phyloP scores from a whole-genome alignment of 2,888 invertebrate genomes.

The Limnephilus auricula region DNA sequence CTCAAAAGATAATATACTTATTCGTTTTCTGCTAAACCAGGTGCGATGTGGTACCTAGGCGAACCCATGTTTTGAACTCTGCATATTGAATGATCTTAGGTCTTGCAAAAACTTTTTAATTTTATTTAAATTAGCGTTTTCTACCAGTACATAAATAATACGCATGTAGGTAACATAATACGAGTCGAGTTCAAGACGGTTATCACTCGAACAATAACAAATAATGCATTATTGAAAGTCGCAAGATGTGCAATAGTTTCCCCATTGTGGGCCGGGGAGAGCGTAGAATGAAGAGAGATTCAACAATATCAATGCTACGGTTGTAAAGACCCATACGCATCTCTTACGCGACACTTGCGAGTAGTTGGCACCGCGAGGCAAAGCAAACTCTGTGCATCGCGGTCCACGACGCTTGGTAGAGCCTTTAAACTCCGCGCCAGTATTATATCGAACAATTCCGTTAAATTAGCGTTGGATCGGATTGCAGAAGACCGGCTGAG shows the following conservation, averaged over 20 bases:
- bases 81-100: too few species aligned
- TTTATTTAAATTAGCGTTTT: background rate
- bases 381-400: background rate
- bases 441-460: background rate
- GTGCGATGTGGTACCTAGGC: too few species aligned
- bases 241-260: background rate
- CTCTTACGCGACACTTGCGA: background rate
- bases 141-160: background rate
- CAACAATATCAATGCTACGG: background rate
- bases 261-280: background rate
- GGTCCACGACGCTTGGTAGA: background rate
- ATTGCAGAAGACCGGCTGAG: conserved; percentile 32
- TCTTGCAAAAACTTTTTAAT: background rate
- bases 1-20: too few species aligned
- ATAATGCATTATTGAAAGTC: background rate
- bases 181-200: background rate
- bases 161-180: background rate
- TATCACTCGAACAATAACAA: background rate
- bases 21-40: too few species aligned
- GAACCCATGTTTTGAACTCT: too few species aligned
- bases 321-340: conserved; percentile 9
- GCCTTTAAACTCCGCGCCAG: background rate
- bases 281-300: background rate
- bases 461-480: background rate
- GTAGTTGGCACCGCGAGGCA: background rate